Evolutionary conservation across 2,113 vertebrate genomes (phyloP).

Genomic region (Festucalex cinctus): DNA sequence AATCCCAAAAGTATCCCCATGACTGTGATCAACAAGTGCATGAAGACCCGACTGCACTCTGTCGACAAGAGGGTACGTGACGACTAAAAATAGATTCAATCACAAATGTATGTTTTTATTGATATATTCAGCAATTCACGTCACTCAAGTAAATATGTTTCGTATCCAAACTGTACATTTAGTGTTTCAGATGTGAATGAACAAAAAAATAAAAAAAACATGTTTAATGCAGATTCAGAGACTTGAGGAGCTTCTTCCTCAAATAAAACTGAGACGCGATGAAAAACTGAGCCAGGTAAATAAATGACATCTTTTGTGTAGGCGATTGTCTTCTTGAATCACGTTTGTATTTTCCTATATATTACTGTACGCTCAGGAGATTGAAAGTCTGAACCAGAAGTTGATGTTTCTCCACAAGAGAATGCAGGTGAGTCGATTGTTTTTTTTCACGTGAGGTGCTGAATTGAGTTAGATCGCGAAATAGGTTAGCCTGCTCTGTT

Average conservation of each 20-base stretch:
- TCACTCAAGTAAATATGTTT: too few species aligned
- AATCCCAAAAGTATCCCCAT: constrained; percentile 59
- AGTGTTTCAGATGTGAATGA: too few species aligned
- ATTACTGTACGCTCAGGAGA: constrained; percentile 53
- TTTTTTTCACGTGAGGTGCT: background rate
- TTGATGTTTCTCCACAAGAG: constrained; percentile 69
- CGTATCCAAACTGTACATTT: too few species aligned
- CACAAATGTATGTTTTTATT: too few species aligned
- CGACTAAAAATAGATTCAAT: background rate
- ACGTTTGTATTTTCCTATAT: background rate
- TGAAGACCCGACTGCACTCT: constrained; percentile 66
- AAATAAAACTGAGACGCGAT: constrained; percentile 63
- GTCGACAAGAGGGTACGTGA: constrained; percentile 62
- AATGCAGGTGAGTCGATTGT: constrained; percentile 64
- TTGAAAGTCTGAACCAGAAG: constrained; percentile 70
- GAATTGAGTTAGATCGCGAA: background rate
- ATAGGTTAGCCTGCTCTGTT: background rate
- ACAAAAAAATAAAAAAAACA: background rate
- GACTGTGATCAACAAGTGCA: constrained; percentile 65
- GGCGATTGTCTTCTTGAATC: too few species aligned
- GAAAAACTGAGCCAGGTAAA: constrained; percentile 70
- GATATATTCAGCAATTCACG: too few species aligned
- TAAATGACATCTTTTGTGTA: background rate
- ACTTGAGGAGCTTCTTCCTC: constrained; percentile 70
- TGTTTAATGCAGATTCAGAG: constrained; percentile 63